Conservation (phyloP, 2,888 invertebrate species). For the Elegia similella region DNA sequence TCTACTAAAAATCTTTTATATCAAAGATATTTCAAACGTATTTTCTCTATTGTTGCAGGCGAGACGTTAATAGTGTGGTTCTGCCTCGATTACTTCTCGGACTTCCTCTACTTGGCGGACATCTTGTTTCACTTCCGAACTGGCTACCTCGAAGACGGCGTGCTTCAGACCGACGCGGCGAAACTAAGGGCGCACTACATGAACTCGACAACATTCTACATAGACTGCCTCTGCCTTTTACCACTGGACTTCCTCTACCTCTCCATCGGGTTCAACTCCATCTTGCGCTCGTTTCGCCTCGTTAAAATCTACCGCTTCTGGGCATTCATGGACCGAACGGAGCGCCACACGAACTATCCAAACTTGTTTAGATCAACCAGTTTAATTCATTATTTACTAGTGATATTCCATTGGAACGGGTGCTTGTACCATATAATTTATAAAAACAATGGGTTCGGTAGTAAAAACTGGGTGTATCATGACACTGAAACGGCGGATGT, state of each 20-base stretch:
- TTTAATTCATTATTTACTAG: conserved; percentile 96
- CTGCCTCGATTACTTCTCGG: conserved; percentile 97
- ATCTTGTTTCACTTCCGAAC: conserved; percentile 98
- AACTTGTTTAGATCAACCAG: conserved; percentile 96
- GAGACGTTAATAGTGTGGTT: conserved; percentile 97
- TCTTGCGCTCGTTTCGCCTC: conserved; percentile 96
- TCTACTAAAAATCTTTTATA: neutral
- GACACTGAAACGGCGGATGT: conserved; percentile 93
- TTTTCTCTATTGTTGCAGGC: conserved; percentile 77
- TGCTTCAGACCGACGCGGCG: conserved; percentile 96
- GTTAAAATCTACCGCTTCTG: conserved; percentile 99
- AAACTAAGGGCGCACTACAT: conserved; percentile 98
- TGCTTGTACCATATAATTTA: conserved; percentile 98
- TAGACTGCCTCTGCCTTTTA: conserved; percentile 98
- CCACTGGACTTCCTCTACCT: conserved; percentile 99
- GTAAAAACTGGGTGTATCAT: conserved; percentile 95
- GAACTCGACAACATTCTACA: conserved; percentile 98
- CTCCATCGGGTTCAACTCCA: conserved; percentile 98
- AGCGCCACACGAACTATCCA: conserved; percentile 99
- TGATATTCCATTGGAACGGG: conserved; percentile 99
- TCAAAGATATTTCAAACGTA: neutral
- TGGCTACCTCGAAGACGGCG: conserved; percentile 98
- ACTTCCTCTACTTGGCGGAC: conserved; percentile 97
- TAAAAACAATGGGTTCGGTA: conserved; percentile 97
- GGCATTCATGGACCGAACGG: conserved; percentile 99